Percentiles rank a stretch among this genome's conserved stretches.
phyloP scores from a whole-genome alignment of 2,797 vertebrate genomes.

The Pseudochirops cupreus region DNA sequence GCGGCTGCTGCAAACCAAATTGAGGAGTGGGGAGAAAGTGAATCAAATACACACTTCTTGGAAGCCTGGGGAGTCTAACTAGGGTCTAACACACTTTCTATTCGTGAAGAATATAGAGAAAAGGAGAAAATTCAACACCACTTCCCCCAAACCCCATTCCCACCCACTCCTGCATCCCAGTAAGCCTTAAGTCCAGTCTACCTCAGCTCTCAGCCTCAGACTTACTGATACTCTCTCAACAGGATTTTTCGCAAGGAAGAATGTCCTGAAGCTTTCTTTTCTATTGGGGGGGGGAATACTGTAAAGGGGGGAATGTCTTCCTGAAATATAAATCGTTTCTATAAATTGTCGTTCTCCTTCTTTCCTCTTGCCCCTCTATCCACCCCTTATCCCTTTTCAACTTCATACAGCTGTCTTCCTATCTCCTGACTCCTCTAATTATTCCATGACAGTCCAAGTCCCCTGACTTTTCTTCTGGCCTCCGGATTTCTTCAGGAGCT shows the following conservation, averaged over 20 bases:
- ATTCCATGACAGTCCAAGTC: constrained; percentile 6
- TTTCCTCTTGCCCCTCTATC: constrained; percentile 22
- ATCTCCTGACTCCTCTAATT: constrained; percentile 46
- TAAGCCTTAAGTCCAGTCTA: constrained; percentile 33
- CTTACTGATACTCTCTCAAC: background rate
- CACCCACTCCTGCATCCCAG: background rate
- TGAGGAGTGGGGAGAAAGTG: background rate
- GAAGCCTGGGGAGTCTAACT: constrained; percentile 24
- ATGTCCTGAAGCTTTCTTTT: background rate
- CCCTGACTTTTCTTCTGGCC: background rate
- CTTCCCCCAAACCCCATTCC: background rate
- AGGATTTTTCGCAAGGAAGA: constrained; percentile 11
- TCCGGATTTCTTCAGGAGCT: constrained; percentile 38
- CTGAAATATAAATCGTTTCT: constrained; percentile 35
- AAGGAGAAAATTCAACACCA: constrained; percentile 33
- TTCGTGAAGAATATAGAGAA: constrained; percentile 48
- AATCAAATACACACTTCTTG: constrained; percentile 9
- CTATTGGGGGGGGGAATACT: background rate
- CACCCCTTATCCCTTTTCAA: constrained; percentile 62
- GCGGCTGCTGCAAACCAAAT: background rate
- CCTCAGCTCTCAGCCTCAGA: constrained; percentile 22
- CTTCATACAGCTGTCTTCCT: constrained; percentile 50
- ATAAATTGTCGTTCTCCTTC: constrained; percentile 47
- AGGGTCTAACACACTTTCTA: constrained; percentile 49
- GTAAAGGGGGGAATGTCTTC: constrained; percentile 10